Evolutionary conservation across 2,113 vertebrate species (phyloP), one percentile per base, ranked within the genome.

Genomic region (Misgurnus mizolepis): DNA sequence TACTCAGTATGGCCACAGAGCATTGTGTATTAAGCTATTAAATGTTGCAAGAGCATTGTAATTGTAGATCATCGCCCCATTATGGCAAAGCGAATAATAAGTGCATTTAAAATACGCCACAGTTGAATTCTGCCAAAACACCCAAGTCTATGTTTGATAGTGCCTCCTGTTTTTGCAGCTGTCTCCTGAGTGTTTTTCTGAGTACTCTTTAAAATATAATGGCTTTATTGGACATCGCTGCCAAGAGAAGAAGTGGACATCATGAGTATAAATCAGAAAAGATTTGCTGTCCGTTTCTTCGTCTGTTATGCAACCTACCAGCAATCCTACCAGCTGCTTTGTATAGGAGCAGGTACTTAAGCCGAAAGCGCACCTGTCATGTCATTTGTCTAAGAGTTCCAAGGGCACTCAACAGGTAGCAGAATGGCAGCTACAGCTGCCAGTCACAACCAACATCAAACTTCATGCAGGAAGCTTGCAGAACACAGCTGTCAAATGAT

Each of bases 371-470:
- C 85, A 85, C 80, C 87, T 88, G 87, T 83, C 82, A 79, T 65
- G 62, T 82, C 69, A 85, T 88, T 76, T 84, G 82, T 88, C 85
- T 77, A 68, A 67, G 49, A 49, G 58, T 72, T 68, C 71, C 78
- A 85, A 84, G 77, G 84, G 80, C 80, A 80, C 77, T 84, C 84
- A 87, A 80, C 82, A 87, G 82, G 82, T 81, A 84, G 80, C 68
- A 83, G 81, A 86, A 67, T 83, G 77, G 77, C 80, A 85, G 77
- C 55, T 67, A 74, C 66, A 82, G 73, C 81, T 83, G 85, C 43
- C 81, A 60, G 73, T 86, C 81, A 80, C 58, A 67, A 69, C 80
- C 77, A 78, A 67, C 65, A 64, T 82, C 86, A 67, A 74, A 80
- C 27, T 45, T 41, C 15, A 11, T n/a, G 60, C 70, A 79, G 67